phyloP scores from a whole-genome alignment of 2,888 invertebrate species.

The Linnaemya tessellans region DNA sequence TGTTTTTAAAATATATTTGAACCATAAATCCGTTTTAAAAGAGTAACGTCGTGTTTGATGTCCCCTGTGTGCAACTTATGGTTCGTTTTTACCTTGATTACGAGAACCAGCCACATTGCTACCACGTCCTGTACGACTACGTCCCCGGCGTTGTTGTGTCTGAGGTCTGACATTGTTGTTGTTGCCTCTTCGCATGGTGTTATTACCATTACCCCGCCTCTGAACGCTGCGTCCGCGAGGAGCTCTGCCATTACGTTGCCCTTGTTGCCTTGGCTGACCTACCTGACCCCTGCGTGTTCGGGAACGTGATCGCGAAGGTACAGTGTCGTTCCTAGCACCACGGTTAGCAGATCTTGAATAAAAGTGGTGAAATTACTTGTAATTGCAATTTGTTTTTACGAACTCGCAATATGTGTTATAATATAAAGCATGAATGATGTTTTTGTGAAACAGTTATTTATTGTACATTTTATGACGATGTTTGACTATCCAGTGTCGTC shows the following conservation, averaged over 20 bases:
- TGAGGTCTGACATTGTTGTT: constrained; percentile 73
- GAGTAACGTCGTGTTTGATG: constrained; percentile 45
- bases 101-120: constrained; percentile 73
- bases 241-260: constrained; percentile 74
- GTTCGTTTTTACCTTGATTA: constrained; percentile 80
- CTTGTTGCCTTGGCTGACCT: constrained; percentile 67
- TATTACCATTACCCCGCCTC: constrained; percentile 72
- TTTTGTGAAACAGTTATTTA: too few species aligned
- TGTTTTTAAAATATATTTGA: constrained; percentile 44
- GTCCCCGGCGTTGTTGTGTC: constrained; percentile 79
- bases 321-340: constrained; percentile 71
- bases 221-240: constrained; percentile 78
- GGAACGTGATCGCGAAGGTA: constrained; percentile 78
- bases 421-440: background rate
- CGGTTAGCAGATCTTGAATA: constrained; percentile 75
- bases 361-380: background rate
- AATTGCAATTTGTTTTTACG: background rate
- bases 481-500: too few species aligned
- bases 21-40: constrained; percentile 62
- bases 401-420: too few species aligned
- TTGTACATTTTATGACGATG: too few species aligned
- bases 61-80: constrained; percentile 67
- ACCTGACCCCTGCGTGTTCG: constrained; percentile 76
- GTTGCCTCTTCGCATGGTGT: constrained; percentile 58
- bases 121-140: constrained; percentile 77